Conservation (phyloP, 2,888 invertebrate species). For the Stenotaenia linearis region DNA sequence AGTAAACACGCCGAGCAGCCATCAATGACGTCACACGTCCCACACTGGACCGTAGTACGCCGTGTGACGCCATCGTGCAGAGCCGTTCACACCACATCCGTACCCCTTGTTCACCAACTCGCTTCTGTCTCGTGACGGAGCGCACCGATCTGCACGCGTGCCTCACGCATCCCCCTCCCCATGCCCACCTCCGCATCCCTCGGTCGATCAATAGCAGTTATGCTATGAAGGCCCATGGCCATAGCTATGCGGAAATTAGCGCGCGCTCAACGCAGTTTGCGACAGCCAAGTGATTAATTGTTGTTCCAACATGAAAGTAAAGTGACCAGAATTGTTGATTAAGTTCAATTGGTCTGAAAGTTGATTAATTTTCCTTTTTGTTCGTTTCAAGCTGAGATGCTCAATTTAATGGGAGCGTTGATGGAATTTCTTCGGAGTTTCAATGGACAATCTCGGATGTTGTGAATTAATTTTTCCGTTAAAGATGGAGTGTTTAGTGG, state of each 20-base stretch:
- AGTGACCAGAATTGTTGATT: too few species aligned
- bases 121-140: not conserved
- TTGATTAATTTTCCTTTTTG: too few species aligned
- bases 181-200: not conserved
- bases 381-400: too few species aligned
- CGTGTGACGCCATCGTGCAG: not conserved
- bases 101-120: not conserved
- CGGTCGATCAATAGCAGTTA: not conserved
- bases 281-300: not conserved
- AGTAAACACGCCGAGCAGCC: not conserved
- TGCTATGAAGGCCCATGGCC: not conserved
- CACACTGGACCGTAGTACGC: not conserved
- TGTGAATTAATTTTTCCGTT: too few species aligned
- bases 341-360: too few species aligned
- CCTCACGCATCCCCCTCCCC: not conserved
- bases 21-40: constrained; percentile 4
- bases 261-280: not conserved
- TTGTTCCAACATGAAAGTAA: not conserved
- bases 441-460: too few species aligned
- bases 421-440: too few species aligned
- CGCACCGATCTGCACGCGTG: not conserved
- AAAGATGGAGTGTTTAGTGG: too few species aligned
- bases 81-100: not conserved
- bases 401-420: too few species aligned
- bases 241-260: not conserved